Conservation (phyloP, 2,888 invertebrate genomes). For the Clepsis dumicolana region DNA sequence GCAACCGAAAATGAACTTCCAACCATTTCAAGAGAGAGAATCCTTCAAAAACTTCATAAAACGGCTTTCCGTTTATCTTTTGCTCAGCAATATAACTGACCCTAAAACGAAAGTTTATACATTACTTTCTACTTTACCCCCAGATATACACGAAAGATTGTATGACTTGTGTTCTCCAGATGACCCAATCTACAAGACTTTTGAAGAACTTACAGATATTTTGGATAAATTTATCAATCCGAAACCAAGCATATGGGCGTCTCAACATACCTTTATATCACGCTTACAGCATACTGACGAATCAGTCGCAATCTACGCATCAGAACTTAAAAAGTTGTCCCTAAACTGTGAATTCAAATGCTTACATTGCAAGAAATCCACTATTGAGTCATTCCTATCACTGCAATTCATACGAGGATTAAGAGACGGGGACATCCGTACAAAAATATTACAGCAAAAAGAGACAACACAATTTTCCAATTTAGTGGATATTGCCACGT, state of each 20-base stretch:
- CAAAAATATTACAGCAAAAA: constrained; percentile 10
- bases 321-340: constrained; percentile 14
- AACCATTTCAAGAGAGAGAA: no score
- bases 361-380: constrained; percentile 1
- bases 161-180: background rate
- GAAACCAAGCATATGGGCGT: constrained; percentile 18
- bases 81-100: no score
- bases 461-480: background rate
- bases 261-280: constrained; percentile 3
- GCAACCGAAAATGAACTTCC: no score
- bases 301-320: background rate
- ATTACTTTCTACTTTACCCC: background rate
- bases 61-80: no score
- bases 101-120: background rate
- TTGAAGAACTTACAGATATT: background rate
- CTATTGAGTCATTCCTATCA: constrained; percentile 1
- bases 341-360: constrained; percentile 16
- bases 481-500: constrained; percentile 1
- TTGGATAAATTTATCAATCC: constrained; percentile 5
- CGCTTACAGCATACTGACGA: background rate
- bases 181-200: background rate
- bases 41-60: no score
- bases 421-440: constrained; percentile 1
- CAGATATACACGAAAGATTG: background rate
- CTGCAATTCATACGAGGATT: constrained; percentile 23